phyloP scores from a whole-genome alignment of 2,888 invertebrate species.

The Campopleginae sp. region DNA sequence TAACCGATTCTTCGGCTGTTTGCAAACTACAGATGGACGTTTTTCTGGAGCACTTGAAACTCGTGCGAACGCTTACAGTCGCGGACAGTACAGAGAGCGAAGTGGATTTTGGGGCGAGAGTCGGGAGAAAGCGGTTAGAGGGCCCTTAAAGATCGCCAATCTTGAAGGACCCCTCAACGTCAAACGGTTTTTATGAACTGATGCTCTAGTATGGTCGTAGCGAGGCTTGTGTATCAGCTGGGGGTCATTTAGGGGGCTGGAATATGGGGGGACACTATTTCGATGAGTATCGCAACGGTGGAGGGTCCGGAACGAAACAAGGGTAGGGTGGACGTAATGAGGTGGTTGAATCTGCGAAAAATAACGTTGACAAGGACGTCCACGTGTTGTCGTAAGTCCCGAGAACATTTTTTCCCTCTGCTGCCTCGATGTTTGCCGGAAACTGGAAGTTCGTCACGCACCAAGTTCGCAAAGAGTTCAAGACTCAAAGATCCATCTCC shows the following conservation, averaged over 20 bases:
- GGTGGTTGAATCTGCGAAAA: conserved; percentile 53
- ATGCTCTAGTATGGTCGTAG: conserved; percentile 5
- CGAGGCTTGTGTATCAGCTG: conserved; percentile 42
- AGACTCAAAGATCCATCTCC: neutral
- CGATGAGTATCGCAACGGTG: conserved; percentile 70
- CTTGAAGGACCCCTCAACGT: conserved; percentile 52
- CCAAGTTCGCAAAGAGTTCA: neutral
- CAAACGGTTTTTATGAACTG: conserved; percentile 52
- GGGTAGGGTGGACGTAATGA: conserved; percentile 70
- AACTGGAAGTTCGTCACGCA: neutral
- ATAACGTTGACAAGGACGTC: conserved; percentile 63
- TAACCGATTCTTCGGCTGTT: neutral
- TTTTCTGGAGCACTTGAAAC: conserved; percentile 56
- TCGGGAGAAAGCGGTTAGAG: conserved; percentile 39
- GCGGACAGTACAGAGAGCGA: conserved; percentile 54
- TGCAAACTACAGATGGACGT: conserved; percentile 47
- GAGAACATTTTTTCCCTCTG: neutral
- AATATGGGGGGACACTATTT: conserved; percentile 34
- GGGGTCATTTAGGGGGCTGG: conserved; percentile 16
- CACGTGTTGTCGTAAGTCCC: neutral
- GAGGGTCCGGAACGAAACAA: conserved; percentile 68
- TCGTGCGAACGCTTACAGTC: conserved; percentile 64
- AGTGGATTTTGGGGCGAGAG: conserved; percentile 34
- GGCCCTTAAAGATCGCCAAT: conserved; percentile 42
- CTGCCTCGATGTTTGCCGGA: neutral